phyloP scores from a whole-genome alignment of 2,113 vertebrate species.

The Saiga tatarica region DNA sequence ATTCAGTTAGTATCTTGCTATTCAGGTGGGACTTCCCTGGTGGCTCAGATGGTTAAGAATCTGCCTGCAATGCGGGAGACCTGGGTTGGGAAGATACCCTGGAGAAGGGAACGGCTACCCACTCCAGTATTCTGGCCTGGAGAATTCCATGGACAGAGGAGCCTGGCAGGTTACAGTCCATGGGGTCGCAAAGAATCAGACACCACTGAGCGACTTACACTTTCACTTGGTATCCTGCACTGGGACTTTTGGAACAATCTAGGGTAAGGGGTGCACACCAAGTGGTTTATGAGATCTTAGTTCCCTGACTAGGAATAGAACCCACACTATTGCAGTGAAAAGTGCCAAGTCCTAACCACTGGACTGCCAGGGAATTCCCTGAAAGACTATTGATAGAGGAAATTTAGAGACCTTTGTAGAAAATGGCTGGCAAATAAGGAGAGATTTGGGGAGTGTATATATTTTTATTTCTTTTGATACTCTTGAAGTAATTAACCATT shows the following conservation, averaged over 20 bases:
- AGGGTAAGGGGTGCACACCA: not conserved
- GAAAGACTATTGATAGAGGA: not conserved
- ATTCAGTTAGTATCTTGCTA: not conserved
- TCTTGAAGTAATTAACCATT: not conserved
- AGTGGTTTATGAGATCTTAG: not conserved
- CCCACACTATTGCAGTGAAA: not conserved
- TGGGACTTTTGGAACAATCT: not conserved
- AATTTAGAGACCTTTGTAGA: conserved; percentile 36
- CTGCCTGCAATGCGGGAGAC: not conserved
- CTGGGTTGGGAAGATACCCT: not conserved
- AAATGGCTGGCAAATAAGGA: conserved; percentile 9
- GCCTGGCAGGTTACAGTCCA: not conserved
- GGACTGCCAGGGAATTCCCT: not conserved
- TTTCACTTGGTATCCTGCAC: not conserved
- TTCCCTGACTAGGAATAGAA: not conserved
- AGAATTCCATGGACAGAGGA: not conserved
- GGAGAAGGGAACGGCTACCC: not conserved
- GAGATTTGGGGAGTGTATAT: not conserved
- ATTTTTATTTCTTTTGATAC: not conserved
- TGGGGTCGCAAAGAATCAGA: not conserved
- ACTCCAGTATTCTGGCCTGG: not conserved
- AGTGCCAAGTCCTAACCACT: not conserved
- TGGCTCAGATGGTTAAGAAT: not conserved
- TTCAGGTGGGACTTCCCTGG: not conserved
- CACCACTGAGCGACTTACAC: not conserved